Conservation (phyloP, 2,797 vertebrate species). For the Micropoecilia bifurca region DNA sequence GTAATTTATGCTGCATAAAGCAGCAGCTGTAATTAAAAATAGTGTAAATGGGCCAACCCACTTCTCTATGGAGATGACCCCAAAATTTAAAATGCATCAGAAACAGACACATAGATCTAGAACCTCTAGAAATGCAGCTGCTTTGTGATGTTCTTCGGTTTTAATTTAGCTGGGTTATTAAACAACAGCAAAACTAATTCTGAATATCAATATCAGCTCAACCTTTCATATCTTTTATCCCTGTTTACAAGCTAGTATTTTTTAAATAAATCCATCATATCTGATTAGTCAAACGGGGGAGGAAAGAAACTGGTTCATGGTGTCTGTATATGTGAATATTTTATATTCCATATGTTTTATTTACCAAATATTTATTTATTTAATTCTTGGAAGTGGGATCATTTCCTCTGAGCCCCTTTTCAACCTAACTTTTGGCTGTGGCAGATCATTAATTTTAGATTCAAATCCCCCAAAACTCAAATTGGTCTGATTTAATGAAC, state of each 20-base stretch:
- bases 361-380: constrained; percentile 66
- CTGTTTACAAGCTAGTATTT: neutral
- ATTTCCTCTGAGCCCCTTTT: constrained; percentile 36
- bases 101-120: neutral
- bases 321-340: constrained; percentile 68
- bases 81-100: constrained; percentile 42
- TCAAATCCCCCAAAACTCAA: constrained; percentile 56
- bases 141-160: neutral
- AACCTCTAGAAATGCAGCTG: neutral
- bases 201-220: neutral
- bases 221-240: too few relatives aligned
- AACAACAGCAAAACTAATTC: neutral
- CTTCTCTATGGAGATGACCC: constrained; percentile 54
- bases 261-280: constrained; percentile 7
- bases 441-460: constrained; percentile 70
- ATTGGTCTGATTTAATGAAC: constrained; percentile 44
- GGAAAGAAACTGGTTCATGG: constrained; percentile 62
- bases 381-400: constrained; percentile 55
- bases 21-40: constrained; percentile 44
- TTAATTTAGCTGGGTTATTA: neutral
- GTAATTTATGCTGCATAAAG: constrained; percentile 41
- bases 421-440: constrained; percentile 54
- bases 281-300: constrained; percentile 13
- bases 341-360: constrained; percentile 70
- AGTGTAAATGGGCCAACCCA: constrained; percentile 49